A percentile compares a stretch with the other conserved stretches of the same genome.
Evolutionary conservation across 1,140 invertebrate species (phyloP).

Genomic region (Colletes gigas): DNA sequence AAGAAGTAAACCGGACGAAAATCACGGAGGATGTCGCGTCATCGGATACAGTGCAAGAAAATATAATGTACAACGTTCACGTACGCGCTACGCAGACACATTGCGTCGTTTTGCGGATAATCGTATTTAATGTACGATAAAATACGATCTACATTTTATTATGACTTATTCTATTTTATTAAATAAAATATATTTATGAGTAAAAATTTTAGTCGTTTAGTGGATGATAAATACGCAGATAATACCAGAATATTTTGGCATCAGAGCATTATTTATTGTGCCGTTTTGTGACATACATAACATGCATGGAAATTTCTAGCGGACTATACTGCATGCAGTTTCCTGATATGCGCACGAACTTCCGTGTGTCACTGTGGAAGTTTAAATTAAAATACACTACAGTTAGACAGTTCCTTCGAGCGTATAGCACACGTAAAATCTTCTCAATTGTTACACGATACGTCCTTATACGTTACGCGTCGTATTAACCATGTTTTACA

Average conservation of each 20-base stretch:
- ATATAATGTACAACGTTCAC: neutral
- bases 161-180: constrained; percentile 42
- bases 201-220: constrained; percentile 24
- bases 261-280: constrained; percentile 40
- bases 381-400: constrained; percentile 7
- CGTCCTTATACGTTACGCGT: neutral
- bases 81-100: neutral
- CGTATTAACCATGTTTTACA: constrained; percentile 1
- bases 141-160: constrained; percentile 21
- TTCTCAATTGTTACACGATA: neutral
- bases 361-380: neutral
- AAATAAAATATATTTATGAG: constrained; percentile 59
- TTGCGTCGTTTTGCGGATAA: neutral
- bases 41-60: neutral
- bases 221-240: neutral
- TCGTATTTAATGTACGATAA: neutral
- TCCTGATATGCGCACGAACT: neutral
- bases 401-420: neutral
- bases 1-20: constrained; percentile 63
- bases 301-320: constrained; percentile 7
- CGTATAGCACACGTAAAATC: neutral
- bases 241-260: constrained; percentile 22
- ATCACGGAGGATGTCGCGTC: neutral
- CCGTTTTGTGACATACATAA: constrained; percentile 31
- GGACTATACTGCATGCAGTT: constrained; percentile 36